Percentiles rank a stretch among this genome's conserved stretches.
phyloP scores from a whole-genome alignment of 2,797 vertebrate genomes.

The Ibycter americanus region DNA sequence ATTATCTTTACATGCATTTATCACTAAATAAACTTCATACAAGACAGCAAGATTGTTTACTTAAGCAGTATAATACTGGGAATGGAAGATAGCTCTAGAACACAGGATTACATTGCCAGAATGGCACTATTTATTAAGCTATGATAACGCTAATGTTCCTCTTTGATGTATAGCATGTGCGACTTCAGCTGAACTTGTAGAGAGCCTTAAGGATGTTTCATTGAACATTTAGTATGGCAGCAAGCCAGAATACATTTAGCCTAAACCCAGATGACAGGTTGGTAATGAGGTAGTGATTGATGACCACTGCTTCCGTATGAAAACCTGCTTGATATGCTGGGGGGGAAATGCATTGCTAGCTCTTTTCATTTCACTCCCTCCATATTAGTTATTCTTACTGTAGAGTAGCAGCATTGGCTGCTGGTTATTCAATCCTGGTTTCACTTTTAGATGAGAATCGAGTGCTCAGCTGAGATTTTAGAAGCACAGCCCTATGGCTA shows the following conservation, averaged over 20 bases:
- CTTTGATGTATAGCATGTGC: constrained; percentile 83
- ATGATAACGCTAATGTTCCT: constrained; percentile 82
- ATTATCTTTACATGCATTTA: constrained; percentile 72
- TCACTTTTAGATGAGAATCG: constrained; percentile 64
- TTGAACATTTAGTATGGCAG: constrained; percentile 88
- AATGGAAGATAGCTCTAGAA: constrained; percentile 78
- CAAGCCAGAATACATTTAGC: constrained; percentile 86
- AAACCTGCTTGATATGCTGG: constrained; percentile 84
- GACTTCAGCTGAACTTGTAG: constrained; percentile 84
- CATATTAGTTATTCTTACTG: constrained; percentile 75
- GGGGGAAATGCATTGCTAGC: constrained; percentile 76
- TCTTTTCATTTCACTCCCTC: constrained; percentile 77
- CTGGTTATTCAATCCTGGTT: constrained; percentile 55
- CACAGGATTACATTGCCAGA: constrained; percentile 75
- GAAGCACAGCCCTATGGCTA: constrained; percentile 20
- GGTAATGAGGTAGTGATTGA: constrained; percentile 88
- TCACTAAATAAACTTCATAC: constrained; percentile 85
- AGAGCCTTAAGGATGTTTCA: constrained; percentile 88
- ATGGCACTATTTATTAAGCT: constrained; percentile 83
- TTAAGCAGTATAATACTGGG: constrained; percentile 72
- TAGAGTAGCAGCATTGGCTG: constrained; percentile 59
- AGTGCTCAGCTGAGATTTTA: constrained; percentile 51
- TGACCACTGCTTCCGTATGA: constrained; percentile 83
- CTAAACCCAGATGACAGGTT: constrained; percentile 84
- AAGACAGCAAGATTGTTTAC: constrained; percentile 77